Evolutionary conservation across 2,888 invertebrate genomes (phyloP).

Genomic region (Aelia acuminata): DNA sequence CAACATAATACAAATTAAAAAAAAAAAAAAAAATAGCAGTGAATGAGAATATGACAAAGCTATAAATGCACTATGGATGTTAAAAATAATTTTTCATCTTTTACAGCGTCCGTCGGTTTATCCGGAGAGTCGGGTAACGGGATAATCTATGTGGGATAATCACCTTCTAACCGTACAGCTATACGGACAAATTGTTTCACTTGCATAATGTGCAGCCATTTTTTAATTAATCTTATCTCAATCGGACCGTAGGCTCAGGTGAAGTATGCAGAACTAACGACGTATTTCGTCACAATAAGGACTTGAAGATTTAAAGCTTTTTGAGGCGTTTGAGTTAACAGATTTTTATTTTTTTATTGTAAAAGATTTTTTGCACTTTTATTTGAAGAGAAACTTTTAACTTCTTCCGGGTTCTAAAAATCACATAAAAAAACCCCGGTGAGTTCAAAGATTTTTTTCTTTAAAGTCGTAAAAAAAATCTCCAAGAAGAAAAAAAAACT

Average conservation of each 20-base stretch:
- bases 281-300: not conserved
- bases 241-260: not conserved
- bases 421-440: not conserved
- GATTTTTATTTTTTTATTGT: not conserved
- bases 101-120: too few relatives aligned
- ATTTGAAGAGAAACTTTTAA: not conserved
- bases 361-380: not conserved
- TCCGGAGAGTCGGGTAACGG: too few relatives aligned
- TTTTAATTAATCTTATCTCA: not conserved
- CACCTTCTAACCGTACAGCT: too few relatives aligned
- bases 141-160: too few relatives aligned
- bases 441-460: too few relatives aligned
- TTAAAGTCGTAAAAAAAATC: not conserved
- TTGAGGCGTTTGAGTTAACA: not conserved
- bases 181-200: too few relatives aligned
- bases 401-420: not conserved
- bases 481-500: not conserved
- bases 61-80: too few relatives aligned
- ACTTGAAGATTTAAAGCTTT: not conserved
- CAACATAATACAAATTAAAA: too few relatives aligned
- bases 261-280: conserved; percentile 3
- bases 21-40: too few relatives aligned
- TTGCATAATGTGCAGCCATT: not conserved
- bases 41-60: too few relatives aligned
- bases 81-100: too few relatives aligned